phyloP scores from a whole-genome alignment of 37 sponge, comb jelly and placozoan genomes.

The Aplysina aerophoba region DNA sequence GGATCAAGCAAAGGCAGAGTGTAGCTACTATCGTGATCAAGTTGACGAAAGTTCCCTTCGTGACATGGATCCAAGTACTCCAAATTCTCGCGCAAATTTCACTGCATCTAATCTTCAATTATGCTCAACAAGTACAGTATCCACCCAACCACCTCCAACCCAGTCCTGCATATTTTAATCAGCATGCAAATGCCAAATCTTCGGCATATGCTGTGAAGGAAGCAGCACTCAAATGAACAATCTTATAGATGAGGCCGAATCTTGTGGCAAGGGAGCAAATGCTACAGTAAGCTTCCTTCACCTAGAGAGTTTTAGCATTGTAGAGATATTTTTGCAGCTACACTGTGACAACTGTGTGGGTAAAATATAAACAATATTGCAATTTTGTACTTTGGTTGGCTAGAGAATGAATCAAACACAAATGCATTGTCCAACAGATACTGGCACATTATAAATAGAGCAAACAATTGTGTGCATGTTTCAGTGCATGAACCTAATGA shows the following conservation, averaged over 20 bases:
- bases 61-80: not conserved
- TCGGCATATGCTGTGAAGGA: conserved; percentile 49
- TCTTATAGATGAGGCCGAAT: conserved; percentile 49
- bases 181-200: too few species aligned
- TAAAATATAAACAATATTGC: conserved; percentile 59
- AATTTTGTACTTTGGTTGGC: conserved; percentile 47
- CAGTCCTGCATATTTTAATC: conserved; percentile 44
- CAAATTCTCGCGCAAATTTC: not conserved
- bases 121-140: conserved; percentile 39
- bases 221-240: conserved; percentile 31
- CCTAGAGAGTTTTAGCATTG: conserved; percentile 20
- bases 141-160: conserved; percentile 39
- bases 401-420: too few species aligned
- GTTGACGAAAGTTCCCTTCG: not conserved
- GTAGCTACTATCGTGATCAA: not conserved
- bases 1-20: conserved; percentile 9
- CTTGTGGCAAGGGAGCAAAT: conserved; percentile 53
- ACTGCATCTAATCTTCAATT: conserved; percentile 33
- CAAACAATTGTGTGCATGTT: too few species aligned
- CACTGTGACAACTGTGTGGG: conserved; percentile 62
- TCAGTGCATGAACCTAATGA: too few species aligned
- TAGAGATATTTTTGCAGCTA: conserved; percentile 26
- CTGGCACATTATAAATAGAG: too few species aligned
- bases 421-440: too few species aligned
- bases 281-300: conserved; percentile 45